Evolutionary conservation across 2,113 vertebrate genomes (phyloP).

Genomic region (Phoenicopterus ruber): DNA sequence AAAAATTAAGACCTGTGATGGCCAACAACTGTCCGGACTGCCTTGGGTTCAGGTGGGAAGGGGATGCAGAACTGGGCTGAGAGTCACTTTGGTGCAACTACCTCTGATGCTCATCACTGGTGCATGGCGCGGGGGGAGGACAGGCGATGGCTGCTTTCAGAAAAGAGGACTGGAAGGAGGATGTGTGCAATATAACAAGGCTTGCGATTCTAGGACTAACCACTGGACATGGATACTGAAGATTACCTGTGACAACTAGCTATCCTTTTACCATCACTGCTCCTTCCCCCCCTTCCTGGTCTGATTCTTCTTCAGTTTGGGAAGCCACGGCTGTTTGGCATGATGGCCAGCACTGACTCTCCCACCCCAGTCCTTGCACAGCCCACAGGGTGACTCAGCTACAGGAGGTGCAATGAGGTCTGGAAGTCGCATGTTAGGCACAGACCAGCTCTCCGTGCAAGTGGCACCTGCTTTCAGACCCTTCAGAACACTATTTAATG

Average conservation of each 20-base stretch:
- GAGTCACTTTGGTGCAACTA: constrained; percentile 14
- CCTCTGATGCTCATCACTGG: neutral
- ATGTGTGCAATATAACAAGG: constrained; percentile 32
- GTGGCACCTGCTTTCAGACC: neutral
- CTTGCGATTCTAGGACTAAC: constrained; percentile 48
- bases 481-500: neutral
- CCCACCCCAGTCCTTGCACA: neutral
- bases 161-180: neutral
- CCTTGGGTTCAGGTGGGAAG: neutral
- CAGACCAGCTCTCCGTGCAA: neutral
- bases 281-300: neutral
- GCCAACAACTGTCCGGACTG: neutral
- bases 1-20: neutral
- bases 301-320: neutral
- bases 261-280: neutral
- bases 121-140: neutral
- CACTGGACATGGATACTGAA: neutral
- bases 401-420: neutral
- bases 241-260: constrained; percentile 42
- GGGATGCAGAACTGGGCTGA: neutral
- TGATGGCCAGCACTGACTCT: neutral
- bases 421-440: neutral
- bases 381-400: neutral
- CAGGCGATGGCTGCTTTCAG: neutral
- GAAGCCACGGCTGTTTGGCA: neutral